Evolutionary conservation across 2,113 vertebrate species (phyloP), one percentile per base, ranked within the genome.

Genomic region (Upupa epops): DNA sequence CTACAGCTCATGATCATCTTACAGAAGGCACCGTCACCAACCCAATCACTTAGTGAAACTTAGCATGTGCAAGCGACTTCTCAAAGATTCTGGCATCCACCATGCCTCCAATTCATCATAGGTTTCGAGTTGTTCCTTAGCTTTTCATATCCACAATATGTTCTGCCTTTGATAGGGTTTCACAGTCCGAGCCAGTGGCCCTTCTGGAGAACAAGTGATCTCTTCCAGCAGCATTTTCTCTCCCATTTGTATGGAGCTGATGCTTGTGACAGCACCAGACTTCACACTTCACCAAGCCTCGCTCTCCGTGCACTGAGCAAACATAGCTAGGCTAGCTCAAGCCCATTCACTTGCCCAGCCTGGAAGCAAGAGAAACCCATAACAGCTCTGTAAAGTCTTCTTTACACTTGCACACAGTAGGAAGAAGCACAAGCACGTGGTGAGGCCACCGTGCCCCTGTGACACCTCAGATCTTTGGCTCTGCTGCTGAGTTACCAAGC

Each of bases 191-290:
- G 74, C 13, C 69, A 92, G 58, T 75, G 86, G 77, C 36, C 20
- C 29, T 79, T 86, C 74, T 79, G 66, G 9, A 89, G 59, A 79
- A 11, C 0, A 4, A 26, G 42, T 17, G 28, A 85, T 79, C 17
- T 76, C 74, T 85, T 91, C 78, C 91, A 87, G 61, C 40, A 89
- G 45, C 40, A 17, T 76, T 89, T 70, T 70, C 87, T 40, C 70
- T 69, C 29, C 84, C 17, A 10, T 40, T 69, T 86, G 31, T 49
- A 60, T 25, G 34, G 74, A 84, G 82, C 73, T 79, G 68, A 85
- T 54, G 51, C 40, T 84, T 6, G 2, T 40, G 69, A 69, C 40
- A 89, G 61, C 31, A 74, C 24, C 40, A 86, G 83, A 32, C 24
- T 52, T 29, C 56, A 46, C 9, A 73, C 17, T 17, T 80, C 61